phyloP scores from a whole-genome alignment of 2,888 invertebrate genomes.

The Seladonia tumulorum region DNA sequence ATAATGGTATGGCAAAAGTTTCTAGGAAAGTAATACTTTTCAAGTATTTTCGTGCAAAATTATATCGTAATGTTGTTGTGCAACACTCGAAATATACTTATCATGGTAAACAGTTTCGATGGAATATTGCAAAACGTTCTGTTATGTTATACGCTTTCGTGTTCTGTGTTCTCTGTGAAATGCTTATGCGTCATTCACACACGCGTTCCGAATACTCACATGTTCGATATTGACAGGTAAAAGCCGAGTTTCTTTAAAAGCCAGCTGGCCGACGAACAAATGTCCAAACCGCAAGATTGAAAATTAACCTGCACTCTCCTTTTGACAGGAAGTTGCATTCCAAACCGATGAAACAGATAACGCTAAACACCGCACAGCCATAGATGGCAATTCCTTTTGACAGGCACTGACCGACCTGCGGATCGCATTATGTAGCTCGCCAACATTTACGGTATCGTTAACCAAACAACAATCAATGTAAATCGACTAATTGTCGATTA shows the following conservation, averaged over 20 bases:
- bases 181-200: background rate
- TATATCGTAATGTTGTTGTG: background rate
- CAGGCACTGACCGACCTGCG: conserved; percentile 40
- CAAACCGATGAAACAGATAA: conserved; percentile 68
- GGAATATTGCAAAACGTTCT: conserved; percentile 17
- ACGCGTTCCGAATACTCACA: conserved; percentile 69
- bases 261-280: conserved; percentile 77
- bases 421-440: background rate
- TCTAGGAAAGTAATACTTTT: background rate
- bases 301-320: conserved; percentile 74
- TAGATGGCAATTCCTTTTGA: conserved; percentile 49
- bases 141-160: background rate
- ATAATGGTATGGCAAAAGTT: background rate
- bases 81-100: background rate
- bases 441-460: background rate
- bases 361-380: conserved; percentile 44
- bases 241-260: conserved; percentile 75
- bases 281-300: conserved; percentile 76
- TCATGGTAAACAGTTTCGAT: conserved; percentile 21
- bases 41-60: background rate
- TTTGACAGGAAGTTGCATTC: conserved; percentile 78
- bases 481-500: background rate
- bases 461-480: background rate
- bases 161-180: background rate
- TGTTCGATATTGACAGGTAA: conserved; percentile 73